Base-by-base conservation (phyloP, 2,797 vertebrate species). In the Myotis planiceps region DNA sequence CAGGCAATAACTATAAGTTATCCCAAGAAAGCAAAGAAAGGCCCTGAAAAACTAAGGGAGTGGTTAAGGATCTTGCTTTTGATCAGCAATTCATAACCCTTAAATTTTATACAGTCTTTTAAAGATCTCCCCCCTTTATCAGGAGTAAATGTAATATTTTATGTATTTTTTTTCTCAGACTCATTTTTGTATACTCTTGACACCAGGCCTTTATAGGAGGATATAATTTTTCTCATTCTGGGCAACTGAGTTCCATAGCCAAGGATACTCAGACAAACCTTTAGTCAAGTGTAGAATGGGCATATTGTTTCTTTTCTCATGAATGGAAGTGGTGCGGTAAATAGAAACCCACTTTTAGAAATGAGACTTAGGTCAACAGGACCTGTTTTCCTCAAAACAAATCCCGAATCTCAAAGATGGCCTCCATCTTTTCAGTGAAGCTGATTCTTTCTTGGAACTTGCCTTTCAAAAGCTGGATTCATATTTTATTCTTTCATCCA, bases 1-100 rank as follows among this genome's bases (percentile, higher is more conserved):
- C 29, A 82, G 49, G 45, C 14, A n/a, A 74, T 65, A 63, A 47
- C 42, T 68, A 2, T 85, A 49, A 69, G 5, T 87, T 74, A 92
- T 90, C 32, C 81, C 39, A 55, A 72, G 37, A 93, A 84, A 88
- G 63, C 25, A 45, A 90, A 72, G 25, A 78, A 88, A 96, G 14
- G 4, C n/a, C 45, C 71, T 19, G 12, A 66, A 83, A 63, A 92
- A 18, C 14, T 76, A 45, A 21, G 63, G 34, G 49, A 90, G 13
- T 21, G 8, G 6, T 74, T 83, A 81, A 63, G 39, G 15, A 66
- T 32, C 51, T 65, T 87, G 72, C 42, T 74, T 89, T 91, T 79
- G 34, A 78, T 90, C 55, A 76, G n/a, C 3, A 78, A 71, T 45
- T 23, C 8, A 19, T 75, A 49, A 32, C 32, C 71, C 42, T 94